Evolutionary conservation across 2,797 vertebrate genomes (phyloP), one percentile per base, ranked within the genome.

Genomic region (Molossus molossus): DNA sequence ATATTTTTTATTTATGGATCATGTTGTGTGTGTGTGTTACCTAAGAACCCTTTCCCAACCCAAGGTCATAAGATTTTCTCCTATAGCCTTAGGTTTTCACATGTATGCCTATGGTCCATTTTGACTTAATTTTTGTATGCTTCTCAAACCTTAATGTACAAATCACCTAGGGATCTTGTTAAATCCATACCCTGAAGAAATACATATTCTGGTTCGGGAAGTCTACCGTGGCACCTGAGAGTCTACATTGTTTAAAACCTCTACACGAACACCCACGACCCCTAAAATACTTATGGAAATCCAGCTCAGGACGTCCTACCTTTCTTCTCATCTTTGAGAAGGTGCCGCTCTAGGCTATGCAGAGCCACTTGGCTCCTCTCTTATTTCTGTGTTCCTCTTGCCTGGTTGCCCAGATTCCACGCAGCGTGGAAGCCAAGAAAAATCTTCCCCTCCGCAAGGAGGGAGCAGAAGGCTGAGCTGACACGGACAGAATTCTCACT

Each of bases 141-240:
- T 72, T 93, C 50, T 91, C 45, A 91, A 83, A 87, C 29, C 15
- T 93, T 40, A 91, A 77, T 40, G 55, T 72, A 50, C 14, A 87
- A 48, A 77, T 87, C 45, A 87, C 48, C 67, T 82, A 87, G 82
- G 33, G 55, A 93, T 75, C 69, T 76, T 82, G 53, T 87, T 93
- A 93, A 90, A 87, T 87, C 53, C 18, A 55, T 76, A 72, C 77
- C 37, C 17, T 82, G 45, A 65, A 62, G 37, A 85, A 65, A 86
- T 67, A 57, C 20, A 20, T 12, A 50, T 83, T 90, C 53, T 57
- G 10, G 45, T n/a, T 70, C 37, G 57, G 5, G 64, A 65, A 87
- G 45, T 76, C 82, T 58, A 37, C 72, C 60, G 75, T 86, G 40
- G 40, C 23, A 81, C 40, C 58, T 62, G 33, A 86, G 25, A 53